Conservation (phyloP, 2,888 invertebrate genomes). For the Drosophila lutescens region DNA sequence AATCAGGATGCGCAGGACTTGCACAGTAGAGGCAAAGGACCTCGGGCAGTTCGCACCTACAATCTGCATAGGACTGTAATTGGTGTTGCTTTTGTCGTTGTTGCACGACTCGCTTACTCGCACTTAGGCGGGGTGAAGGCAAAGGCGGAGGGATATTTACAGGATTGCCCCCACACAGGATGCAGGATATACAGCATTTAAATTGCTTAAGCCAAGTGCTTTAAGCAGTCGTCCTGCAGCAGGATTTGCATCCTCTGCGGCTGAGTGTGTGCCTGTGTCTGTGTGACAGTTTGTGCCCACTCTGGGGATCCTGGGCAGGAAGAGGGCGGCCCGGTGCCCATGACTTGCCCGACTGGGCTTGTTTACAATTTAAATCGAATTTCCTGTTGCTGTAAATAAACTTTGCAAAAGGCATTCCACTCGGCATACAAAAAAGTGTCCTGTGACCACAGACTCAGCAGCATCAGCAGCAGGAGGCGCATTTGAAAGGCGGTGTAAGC, state of each 20-base stretch:
- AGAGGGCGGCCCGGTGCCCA: conserved; percentile 10
- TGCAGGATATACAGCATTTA: conserved; percentile 75
- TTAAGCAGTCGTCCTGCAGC: conserved; percentile 57
- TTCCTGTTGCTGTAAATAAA: conserved; percentile 66
- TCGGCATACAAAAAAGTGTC: conserved; percentile 44
- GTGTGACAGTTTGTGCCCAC: conserved; percentile 7
- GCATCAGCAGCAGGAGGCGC: conserved; percentile 2
- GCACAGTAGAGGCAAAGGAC: not conserved
- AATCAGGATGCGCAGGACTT: conserved; percentile 18
- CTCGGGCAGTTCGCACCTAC: conserved; percentile 41
- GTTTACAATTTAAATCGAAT: conserved; percentile 78
- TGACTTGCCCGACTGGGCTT: conserved; percentile 49
- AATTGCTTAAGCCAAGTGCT: conserved; percentile 65
- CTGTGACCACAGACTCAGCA: conserved; percentile 16
- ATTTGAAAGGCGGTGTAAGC: conserved; percentile 37
- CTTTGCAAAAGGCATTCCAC: conserved; percentile 32
- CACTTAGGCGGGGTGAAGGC: conserved; percentile 52
- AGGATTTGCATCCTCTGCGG: conserved; percentile 59
- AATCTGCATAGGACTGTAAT: conserved; percentile 48
- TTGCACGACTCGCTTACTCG: conserved; percentile 57
- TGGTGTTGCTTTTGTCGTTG: conserved; percentile 61
- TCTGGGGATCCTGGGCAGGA: conserved; percentile 4
- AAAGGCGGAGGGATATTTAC: not conserved
- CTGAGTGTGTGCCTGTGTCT: not conserved
- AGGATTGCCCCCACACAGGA: conserved; percentile 58